These are phyloP conservation scores for Ectemnius lituratus DNA, from an alignment of 2,888 invertebrate genomes.

Conservation along the genomic window DNA sequence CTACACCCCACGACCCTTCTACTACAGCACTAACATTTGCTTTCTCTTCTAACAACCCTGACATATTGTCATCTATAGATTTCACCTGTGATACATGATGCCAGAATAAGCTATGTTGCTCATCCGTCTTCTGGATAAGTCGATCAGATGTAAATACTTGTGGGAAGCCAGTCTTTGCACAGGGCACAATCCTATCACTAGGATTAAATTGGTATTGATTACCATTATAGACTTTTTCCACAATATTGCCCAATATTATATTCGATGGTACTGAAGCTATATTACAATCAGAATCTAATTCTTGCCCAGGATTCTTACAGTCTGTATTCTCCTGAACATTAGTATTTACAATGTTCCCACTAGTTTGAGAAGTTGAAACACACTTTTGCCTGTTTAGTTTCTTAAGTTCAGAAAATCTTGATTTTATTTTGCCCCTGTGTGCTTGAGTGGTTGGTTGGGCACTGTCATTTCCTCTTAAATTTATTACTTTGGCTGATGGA, in stretches of 20 bases:
- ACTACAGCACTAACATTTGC: constrained; percentile 54
- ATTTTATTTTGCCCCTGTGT: constrained; percentile 44
- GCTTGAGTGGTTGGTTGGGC: neutral
- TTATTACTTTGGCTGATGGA: constrained; percentile 82
- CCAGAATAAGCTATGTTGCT: constrained; percentile 66
- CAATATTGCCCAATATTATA: constrained; percentile 72
- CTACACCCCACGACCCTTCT: constrained; percentile 73
- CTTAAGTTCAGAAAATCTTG: constrained; percentile 66
- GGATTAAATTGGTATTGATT: constrained; percentile 30
- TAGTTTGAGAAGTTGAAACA: constrained; percentile 61
- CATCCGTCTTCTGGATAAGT: constrained; percentile 44
- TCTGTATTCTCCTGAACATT: constrained; percentile 18
- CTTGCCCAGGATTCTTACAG: constrained; percentile 9
- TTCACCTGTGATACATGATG: constrained; percentile 47
- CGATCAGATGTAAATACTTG: constrained; percentile 27
- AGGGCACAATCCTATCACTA: constrained; percentile 8
- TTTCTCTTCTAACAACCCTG: neutral
- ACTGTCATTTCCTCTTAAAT: constrained; percentile 19
- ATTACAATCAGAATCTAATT: constrained; percentile 57
- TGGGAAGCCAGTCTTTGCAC: constrained; percentile 68
- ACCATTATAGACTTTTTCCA: constrained; percentile 67
- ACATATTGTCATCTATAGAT: neutral
- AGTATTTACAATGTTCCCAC: constrained; percentile 59
- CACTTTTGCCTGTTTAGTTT: constrained; percentile 43
- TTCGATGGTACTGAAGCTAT: constrained; percentile 49